These are phyloP conservation scores for Eupelmus urozonus DNA, from an alignment of 2,888 invertebrate species.

Conservation along the genomic window DNA sequence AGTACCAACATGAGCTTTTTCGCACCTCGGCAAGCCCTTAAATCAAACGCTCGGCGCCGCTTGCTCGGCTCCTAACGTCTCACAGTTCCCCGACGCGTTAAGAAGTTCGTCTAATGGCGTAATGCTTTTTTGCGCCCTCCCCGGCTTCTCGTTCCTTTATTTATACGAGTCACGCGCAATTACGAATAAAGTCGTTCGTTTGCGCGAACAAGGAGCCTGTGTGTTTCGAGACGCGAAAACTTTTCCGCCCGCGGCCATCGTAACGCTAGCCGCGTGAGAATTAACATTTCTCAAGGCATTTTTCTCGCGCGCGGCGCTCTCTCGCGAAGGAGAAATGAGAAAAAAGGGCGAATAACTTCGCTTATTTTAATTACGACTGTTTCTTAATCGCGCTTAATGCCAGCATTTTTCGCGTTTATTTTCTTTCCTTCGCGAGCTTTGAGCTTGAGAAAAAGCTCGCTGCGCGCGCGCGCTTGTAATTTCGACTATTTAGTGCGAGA, in stretches of 20 bases:
- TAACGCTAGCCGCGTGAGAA: constrained; percentile 17
- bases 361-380: constrained; percentile 58
- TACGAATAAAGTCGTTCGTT: constrained; percentile 57
- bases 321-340: constrained; percentile 4
- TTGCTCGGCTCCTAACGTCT: not conserved
- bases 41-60: constrained; percentile 23
- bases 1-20: constrained; percentile 12
- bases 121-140: constrained; percentile 20
- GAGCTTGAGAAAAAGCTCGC: not conserved
- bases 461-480: not conserved
- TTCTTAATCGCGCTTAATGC: constrained; percentile 50
- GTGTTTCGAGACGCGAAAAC: constrained; percentile 24
- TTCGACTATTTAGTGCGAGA: constrained; percentile 23
- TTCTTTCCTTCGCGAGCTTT: constrained; percentile 3
- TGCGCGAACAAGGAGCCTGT: constrained; percentile 47
- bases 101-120: constrained; percentile 47
- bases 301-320: constrained; percentile 36
- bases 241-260: constrained; percentile 10
- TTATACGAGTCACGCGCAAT: constrained; percentile 37
- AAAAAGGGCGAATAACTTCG: constrained; percentile 40
- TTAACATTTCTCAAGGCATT: constrained; percentile 52
- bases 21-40: constrained; percentile 23
- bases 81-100: constrained; percentile 11
- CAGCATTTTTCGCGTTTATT: constrained; percentile 37
- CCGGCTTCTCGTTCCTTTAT: not conserved